Evolutionary conservation across 2,888 invertebrate species (phyloP).

Genomic region (Neelides folsomi): DNA sequence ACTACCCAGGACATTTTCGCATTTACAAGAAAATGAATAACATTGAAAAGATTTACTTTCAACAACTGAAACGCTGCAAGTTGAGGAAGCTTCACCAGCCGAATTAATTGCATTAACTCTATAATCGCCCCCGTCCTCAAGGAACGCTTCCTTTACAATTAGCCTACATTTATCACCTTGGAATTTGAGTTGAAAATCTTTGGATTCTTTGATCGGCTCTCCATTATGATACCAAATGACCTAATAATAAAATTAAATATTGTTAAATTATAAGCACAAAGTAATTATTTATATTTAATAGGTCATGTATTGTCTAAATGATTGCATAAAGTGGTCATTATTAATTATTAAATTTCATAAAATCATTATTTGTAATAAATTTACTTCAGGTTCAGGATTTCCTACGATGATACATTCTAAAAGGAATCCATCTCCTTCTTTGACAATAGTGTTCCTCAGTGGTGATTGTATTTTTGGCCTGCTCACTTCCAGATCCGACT

Average conservation of each 20-base stretch:
- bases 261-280: not conserved
- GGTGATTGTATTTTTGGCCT: conserved; percentile 56
- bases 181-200: conserved; percentile 65
- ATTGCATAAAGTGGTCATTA: too few species aligned
- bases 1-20: too few species aligned
- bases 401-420: conserved; percentile 65
- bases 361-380: too few species aligned
- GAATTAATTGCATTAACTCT: conserved; percentile 69
- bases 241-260: conserved; percentile 35
- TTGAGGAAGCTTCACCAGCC: conserved; percentile 65
- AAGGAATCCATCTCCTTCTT: conserved; percentile 54
- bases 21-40: conserved; percentile 1
- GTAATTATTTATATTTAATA: too few species aligned
- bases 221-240: conserved; percentile 65
- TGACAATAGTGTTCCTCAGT: conserved; percentile 52
- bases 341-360: too few species aligned
- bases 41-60: conserved; percentile 6
- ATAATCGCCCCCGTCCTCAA: conserved; percentile 64
- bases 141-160: conserved; percentile 55
- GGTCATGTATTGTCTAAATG: not conserved
- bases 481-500: conserved; percentile 55
- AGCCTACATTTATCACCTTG: conserved; percentile 68
- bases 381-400: conserved; percentile 65
- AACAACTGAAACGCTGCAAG: conserved; percentile 49
- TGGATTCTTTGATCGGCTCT: conserved; percentile 66